A percentile compares a stretch with the other conserved stretches of the same genome.
Evolutionary conservation across 2,113 vertebrate genomes (phyloP).

Genomic region (Scomber japonicus): DNA sequence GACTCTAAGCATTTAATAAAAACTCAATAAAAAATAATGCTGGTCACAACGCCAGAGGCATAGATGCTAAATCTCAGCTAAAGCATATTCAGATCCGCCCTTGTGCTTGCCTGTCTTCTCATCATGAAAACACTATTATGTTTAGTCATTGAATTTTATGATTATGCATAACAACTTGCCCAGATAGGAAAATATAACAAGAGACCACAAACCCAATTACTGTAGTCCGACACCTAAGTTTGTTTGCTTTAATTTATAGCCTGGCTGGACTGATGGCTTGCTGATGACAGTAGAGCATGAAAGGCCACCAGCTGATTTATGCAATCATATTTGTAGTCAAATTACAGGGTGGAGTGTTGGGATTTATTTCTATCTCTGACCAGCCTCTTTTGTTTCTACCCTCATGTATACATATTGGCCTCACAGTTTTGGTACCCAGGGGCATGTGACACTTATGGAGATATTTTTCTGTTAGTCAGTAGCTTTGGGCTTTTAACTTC

Average conservation of each 20-base stretch:
- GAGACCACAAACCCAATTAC: constrained; percentile 75
- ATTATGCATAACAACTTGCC: constrained; percentile 73
- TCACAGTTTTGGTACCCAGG: constrained; percentile 5
- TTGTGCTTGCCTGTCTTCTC: constrained; percentile 46
- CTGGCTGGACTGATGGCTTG: constrained; percentile 41
- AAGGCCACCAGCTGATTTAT: constrained; percentile 68
- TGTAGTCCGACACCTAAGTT: constrained; percentile 52
- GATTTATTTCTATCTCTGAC: constrained; percentile 53
- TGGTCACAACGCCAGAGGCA: constrained; percentile 62
- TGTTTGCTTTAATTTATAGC: constrained; percentile 76
- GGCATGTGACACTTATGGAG: constrained; percentile 1
- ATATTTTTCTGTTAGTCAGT: constrained; percentile 26
- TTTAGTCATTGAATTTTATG: constrained; percentile 82
- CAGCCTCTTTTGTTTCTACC: constrained; percentile 30
- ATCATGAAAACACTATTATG: constrained; percentile 77
- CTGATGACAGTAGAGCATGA: constrained; percentile 57
- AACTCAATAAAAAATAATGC: constrained; percentile 70
- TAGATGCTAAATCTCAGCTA: constrained; percentile 72
- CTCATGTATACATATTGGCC: constrained; percentile 13
- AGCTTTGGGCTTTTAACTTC: constrained; percentile 30
- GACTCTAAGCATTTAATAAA: constrained; percentile 77
- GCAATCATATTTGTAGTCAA: constrained; percentile 64
- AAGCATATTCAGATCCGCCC: constrained; percentile 70
- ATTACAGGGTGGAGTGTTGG: constrained; percentile 52
- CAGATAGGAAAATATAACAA: constrained; percentile 71